Evolutionary conservation across 2,113 vertebrate genomes (phyloP).

Genomic region (Eretmochelys imbricata): DNA sequence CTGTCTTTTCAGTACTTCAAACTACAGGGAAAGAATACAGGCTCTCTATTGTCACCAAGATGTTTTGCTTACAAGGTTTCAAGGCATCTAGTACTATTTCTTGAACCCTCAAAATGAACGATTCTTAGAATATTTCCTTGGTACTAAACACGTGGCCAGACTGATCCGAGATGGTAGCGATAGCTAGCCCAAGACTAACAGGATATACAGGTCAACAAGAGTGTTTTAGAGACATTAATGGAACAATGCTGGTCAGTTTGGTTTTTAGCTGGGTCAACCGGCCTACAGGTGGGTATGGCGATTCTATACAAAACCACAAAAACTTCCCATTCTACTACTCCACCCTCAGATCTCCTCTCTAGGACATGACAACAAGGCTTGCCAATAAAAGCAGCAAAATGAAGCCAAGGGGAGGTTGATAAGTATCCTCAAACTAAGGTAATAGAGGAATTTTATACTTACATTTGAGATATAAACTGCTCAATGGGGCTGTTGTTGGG

Average conservation of each 20-base stretch:
- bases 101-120: background rate
- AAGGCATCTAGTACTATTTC: background rate
- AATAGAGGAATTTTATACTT: background rate
- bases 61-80: background rate
- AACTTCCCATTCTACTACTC: background rate
- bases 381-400: constrained; percentile 5
- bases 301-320: background rate
- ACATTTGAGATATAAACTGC: accelerated
- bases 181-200: background rate
- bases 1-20: background rate
- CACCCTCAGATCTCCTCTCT: background rate
- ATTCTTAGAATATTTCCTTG: accelerated
- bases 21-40: background rate
- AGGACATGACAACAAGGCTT: background rate
- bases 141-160: background rate
- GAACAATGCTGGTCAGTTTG: accelerated
- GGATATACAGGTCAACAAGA: accelerated
- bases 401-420: background rate
- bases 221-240: background rate
- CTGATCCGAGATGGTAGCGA: background rate
- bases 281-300: background rate
- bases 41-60: background rate
- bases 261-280: background rate
- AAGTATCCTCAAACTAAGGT: background rate
- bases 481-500: background rate